phyloP scores from a whole-genome alignment of 2,888 invertebrate species.

The Automeris io region DNA sequence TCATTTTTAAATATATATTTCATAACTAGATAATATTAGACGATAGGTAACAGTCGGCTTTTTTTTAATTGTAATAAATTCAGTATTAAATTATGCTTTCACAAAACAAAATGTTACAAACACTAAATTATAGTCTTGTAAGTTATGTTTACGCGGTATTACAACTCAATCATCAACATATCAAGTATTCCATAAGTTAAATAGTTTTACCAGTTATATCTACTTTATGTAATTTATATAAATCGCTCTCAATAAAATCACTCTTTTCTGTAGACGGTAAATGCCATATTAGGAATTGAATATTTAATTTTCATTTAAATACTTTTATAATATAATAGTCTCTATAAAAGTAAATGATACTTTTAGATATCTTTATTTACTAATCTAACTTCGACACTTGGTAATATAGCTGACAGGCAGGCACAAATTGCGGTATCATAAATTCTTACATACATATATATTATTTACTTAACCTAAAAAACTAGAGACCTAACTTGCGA shows the following conservation, averaged over 20 bases:
- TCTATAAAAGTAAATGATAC: slow-evolving; percentile 33
- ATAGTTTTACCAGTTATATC: slow-evolving; percentile 46
- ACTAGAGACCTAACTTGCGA: slow-evolving; percentile 57
- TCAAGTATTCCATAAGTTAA: slow-evolving; percentile 54
- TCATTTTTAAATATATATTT: not conserved
- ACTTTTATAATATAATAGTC: slow-evolving; percentile 23
- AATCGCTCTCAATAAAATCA: slow-evolving; percentile 64
- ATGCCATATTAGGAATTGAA: slow-evolving; percentile 74
- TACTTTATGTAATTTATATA: slow-evolving; percentile 60
- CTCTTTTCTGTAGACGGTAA: slow-evolving; percentile 69
- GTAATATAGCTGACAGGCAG: slow-evolving; percentile 52
- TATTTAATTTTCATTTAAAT: slow-evolving; percentile 46
- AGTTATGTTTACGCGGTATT: not conserved
- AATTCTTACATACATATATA: slow-evolving; percentile 38
- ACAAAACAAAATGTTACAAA: not conserved
- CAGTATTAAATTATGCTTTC: not conserved
- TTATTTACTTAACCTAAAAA: slow-evolving; percentile 38
- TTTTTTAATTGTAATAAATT: not conserved
- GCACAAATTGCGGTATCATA: slow-evolving; percentile 45
- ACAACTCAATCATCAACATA: slow-evolving; percentile 13
- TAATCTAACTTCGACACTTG: slow-evolving; percentile 37
- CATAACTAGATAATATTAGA: not conserved
- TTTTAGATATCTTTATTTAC: slow-evolving; percentile 22
- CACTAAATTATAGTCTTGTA: not conserved
- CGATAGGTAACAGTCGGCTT: not conserved